Conservation (phyloP, 2,797 vertebrate genomes). For the Anguilla marmorata region DNA sequence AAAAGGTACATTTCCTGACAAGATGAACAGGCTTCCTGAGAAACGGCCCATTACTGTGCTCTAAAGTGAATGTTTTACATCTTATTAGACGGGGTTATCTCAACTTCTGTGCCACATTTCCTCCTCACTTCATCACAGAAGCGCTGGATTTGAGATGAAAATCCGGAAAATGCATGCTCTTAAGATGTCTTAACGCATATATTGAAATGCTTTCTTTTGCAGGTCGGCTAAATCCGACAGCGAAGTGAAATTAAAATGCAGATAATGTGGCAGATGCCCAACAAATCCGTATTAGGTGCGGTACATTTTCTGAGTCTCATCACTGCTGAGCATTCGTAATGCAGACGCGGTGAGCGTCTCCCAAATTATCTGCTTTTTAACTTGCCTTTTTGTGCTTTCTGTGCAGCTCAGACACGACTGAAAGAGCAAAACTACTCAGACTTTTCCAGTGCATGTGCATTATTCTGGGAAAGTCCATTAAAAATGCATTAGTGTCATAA, state of each 20-base stretch:
- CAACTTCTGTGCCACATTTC: neutral
- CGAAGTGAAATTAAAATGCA: neutral
- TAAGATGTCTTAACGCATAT: neutral
- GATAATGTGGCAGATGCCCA: neutral
- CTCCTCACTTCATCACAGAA: neutral
- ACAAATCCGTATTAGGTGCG: no score
- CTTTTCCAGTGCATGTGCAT: neutral
- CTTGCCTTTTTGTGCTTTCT: neutral
- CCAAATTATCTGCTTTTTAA: neutral
- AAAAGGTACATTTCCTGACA: neutral
- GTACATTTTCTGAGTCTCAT: no score
- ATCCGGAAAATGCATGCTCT: neutral
- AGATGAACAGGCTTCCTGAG: neutral
- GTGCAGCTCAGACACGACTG: neutral
- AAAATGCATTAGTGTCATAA: neutral
- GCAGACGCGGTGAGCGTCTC: no score
- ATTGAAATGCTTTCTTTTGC: neutral
- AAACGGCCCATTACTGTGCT: neutral
- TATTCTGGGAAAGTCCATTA: neutral
- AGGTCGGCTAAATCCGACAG: neutral
- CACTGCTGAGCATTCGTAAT: no score
- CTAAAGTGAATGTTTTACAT: neutral
- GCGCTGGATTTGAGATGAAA: neutral
- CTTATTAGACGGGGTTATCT: neutral
- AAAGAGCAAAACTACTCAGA: neutral